A percentile compares a stretch with the other conserved stretches of the same genome.
phyloP scores from a whole-genome alignment of 2,797 vertebrate species.

The Sebastes nivosus region DNA sequence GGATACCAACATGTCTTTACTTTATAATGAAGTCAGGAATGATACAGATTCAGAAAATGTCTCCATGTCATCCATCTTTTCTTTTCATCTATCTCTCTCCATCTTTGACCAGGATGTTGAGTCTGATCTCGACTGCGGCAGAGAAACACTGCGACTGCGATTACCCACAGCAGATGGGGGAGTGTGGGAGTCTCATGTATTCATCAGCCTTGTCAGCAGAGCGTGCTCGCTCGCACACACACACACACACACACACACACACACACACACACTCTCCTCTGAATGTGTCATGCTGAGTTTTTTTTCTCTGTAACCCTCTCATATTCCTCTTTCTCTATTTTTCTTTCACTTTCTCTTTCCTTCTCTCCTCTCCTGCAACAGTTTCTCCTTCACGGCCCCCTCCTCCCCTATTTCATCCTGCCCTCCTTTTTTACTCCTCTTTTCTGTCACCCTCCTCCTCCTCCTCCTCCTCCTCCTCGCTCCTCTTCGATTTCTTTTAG shows the following conservation, averaged over 20 bases:
- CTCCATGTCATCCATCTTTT: neutral
- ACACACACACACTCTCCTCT: neutral
- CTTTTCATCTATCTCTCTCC: neutral
- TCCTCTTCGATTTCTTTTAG: constrained; percentile 50
- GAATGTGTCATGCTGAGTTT: constrained; percentile 32
- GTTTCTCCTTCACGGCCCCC: neutral
- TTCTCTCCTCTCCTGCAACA: constrained; percentile 27
- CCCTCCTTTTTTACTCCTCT: constrained; percentile 32
- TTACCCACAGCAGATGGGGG: constrained; percentile 69
- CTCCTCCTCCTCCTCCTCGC: constrained; percentile 11
- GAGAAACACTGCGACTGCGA: constrained; percentile 50
- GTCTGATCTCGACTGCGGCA: constrained; percentile 46
- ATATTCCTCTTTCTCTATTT: neutral
- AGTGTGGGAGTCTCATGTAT: constrained; percentile 71
- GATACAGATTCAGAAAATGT: neutral
- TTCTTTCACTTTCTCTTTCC: constrained; percentile 33
- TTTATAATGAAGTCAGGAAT: neutral
- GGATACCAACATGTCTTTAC: neutral
- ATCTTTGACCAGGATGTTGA: constrained; percentile 21
- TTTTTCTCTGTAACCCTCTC: constrained; percentile 12
- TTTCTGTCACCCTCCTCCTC: constrained; percentile 3
- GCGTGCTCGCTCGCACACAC: constrained; percentile 11
- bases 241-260: neutral
- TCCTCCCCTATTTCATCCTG: constrained; percentile 8
- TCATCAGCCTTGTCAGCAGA: constrained; percentile 50